A percentile compares a stretch with the other conserved stretches of the same genome.
phyloP scores from a whole-genome alignment of 2,113 vertebrate genomes.

The Pangasianodon hypophthalmus region DNA sequence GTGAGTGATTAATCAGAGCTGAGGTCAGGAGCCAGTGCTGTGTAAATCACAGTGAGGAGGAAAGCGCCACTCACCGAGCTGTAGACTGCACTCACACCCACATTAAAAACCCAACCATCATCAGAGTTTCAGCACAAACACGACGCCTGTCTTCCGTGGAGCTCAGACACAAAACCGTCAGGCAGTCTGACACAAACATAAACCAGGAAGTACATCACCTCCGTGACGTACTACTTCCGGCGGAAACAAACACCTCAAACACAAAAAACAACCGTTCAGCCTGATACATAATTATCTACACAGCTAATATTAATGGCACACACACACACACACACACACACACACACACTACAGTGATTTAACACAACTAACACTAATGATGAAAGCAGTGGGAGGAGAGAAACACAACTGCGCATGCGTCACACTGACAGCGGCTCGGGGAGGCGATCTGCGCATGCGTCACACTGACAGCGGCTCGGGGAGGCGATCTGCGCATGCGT shows the following conservation, averaged over 20 bases:
- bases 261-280: neutral
- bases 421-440: neutral
- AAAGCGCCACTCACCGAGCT: neutral
- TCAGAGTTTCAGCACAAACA: neutral
- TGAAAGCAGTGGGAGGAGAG: neutral
- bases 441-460: neutral
- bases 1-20: neutral
- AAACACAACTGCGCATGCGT: neutral
- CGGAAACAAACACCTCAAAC: neutral
- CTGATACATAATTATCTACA: neutral
- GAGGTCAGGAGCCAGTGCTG: neutral
- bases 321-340: neutral
- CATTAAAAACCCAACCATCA: neutral
- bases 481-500: neutral
- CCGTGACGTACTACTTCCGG: conserved; percentile 32
- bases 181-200: conserved; percentile 33
- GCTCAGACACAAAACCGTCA: neutral
- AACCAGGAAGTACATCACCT: conserved; percentile 46
- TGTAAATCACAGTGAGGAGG: neutral
- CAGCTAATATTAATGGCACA: neutral
- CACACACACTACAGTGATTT: neutral
- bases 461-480: neutral
- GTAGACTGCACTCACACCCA: neutral
- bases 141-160: neutral
- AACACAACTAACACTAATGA: neutral